Percentiles rank a stretch among this genome's conserved stretches.
phyloP scores from a whole-genome alignment of 2,113 vertebrate species.

The Condylura cristata region DNA sequence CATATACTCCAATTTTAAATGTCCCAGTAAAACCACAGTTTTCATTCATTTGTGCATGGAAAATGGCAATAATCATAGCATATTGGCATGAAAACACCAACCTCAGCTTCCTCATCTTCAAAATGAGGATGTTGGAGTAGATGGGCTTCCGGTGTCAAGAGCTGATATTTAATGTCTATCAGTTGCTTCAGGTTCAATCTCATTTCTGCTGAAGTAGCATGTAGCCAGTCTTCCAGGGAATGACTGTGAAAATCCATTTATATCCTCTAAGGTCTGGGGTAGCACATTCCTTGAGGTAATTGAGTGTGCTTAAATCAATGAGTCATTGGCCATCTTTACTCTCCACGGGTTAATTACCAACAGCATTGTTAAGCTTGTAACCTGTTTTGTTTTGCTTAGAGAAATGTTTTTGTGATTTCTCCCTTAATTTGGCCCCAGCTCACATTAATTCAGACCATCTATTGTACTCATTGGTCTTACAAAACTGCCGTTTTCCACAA shows the following conservation, averaged over 20 bases:
- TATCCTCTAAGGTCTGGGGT: background rate
- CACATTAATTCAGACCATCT: conserved; percentile 1
- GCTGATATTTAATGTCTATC: background rate
- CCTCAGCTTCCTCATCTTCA: background rate
- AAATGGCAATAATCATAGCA: background rate
- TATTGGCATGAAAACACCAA: background rate
- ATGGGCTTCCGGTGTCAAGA: background rate
- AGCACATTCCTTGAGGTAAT: conserved; percentile 15
- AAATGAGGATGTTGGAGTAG: background rate
- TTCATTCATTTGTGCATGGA: background rate
- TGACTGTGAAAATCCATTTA: conserved; percentile 1
- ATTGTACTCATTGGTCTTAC: background rate
- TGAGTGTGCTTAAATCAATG: background rate
- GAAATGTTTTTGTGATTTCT: conserved; percentile 28
- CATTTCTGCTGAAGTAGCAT: background rate
- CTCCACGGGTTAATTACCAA: conserved; percentile 28
- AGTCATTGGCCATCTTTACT: conserved; percentile 12
- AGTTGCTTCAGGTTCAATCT: background rate
- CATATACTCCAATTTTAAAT: background rate
- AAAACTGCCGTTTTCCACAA: background rate
- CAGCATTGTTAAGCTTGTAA: background rate
- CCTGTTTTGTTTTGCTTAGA: conserved; percentile 47
- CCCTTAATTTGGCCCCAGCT: conserved; percentile 49
- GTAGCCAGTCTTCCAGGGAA: conserved; percentile 3
- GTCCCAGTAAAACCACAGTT: background rate